These are phyloP conservation scores for Rhynchonema sp. DNA, from an alignment of 2,888 invertebrate genomes.

Conservation along the genomic window DNA sequence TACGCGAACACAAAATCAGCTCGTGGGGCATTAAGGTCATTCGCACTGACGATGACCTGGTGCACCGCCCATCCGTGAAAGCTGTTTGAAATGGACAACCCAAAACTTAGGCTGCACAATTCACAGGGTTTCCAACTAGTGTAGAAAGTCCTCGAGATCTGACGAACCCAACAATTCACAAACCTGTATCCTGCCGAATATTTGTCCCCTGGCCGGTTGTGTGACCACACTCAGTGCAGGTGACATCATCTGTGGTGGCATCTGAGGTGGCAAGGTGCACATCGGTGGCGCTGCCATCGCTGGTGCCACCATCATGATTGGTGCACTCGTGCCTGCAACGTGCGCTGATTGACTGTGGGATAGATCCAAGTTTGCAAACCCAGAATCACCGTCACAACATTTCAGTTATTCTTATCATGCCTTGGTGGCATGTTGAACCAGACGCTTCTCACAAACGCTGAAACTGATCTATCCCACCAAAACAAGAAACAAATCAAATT, in stretches of 20 bases:
- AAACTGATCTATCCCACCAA: not conserved
- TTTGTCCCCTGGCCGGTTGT: conserved; percentile 13
- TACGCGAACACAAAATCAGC: too few relatives aligned
- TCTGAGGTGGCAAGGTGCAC: conserved; percentile 7
- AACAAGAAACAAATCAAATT: not conserved
- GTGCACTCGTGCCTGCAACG: not conserved
- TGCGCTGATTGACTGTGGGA: too few relatives aligned
- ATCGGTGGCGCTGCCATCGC: conserved; percentile 5
- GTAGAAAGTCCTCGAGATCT: not conserved
- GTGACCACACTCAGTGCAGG: conserved; percentile 8
- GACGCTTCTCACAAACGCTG: not conserved
- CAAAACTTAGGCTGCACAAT: too few relatives aligned
- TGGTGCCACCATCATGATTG: conserved; percentile 5
- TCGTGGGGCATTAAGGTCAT: too few relatives aligned
- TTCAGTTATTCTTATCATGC: too few relatives aligned
- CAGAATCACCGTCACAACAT: too few relatives aligned
- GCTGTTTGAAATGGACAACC: too few relatives aligned
- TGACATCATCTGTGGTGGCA: conserved; percentile 9
- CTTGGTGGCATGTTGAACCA: not conserved
- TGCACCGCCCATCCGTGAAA: too few relatives aligned
- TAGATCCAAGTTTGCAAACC: too few relatives aligned
- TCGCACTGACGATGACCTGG: too few relatives aligned
- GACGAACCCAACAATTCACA: not conserved
- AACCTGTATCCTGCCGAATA: conserved; percentile 23
- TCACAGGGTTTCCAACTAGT: too few relatives aligned